Conservation (phyloP, 2,113 vertebrate species). For the Corythornis madagascariensis region DNA sequence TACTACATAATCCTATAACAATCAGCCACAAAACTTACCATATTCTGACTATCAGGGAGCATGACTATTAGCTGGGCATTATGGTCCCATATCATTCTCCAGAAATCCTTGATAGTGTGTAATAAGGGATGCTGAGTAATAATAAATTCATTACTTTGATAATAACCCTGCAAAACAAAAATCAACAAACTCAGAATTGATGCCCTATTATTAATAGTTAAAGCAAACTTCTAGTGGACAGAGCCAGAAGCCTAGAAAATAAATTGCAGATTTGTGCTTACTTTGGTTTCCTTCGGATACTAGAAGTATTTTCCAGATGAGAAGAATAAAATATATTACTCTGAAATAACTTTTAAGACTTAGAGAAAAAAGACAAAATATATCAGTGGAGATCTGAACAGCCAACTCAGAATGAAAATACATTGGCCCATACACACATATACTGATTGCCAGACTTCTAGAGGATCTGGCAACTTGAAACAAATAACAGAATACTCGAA, state of each 20-base stretch:
- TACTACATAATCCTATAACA: not conserved
- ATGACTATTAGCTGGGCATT: constrained; percentile 90
- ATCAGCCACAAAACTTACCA: constrained; percentile 74
- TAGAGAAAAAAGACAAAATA: not conserved
- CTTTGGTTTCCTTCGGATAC: not conserved
- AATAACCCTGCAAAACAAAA: constrained; percentile 85
- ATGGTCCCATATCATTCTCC: constrained; percentile 98
- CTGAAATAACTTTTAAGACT: not conserved
- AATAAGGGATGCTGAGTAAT: constrained; percentile 93
- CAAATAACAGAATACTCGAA: not conserved
- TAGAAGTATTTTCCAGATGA: not conserved
- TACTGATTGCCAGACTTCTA: not conserved
- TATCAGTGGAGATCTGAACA: not conserved
- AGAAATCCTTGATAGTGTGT: constrained; percentile 92
- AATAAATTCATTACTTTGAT: constrained; percentile 89
- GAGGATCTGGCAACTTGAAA: not conserved
- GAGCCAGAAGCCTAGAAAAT: not conserved
- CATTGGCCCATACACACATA: not conserved
- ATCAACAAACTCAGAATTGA: not conserved
- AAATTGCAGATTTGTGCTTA: not conserved
- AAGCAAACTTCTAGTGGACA: not conserved
- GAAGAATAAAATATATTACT: not conserved
- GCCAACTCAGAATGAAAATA: not conserved
- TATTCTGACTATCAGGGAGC: constrained; percentile 84
- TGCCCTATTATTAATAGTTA: not conserved